Conservation (phyloP, 2,113 vertebrate species). For the Morone saxatilis region DNA sequence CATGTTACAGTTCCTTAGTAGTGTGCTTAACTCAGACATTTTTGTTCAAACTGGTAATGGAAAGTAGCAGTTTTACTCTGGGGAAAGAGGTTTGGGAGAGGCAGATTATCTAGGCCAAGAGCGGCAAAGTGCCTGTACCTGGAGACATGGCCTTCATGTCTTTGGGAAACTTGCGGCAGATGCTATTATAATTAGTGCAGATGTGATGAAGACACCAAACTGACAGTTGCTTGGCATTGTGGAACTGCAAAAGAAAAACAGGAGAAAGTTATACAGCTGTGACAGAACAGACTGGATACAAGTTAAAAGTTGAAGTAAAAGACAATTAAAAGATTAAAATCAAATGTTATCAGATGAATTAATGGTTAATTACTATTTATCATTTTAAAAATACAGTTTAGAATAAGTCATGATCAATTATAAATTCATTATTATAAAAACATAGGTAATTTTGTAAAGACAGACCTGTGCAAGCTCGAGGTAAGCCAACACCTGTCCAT, state of each 20-base stretch:
- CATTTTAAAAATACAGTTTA: neutral
- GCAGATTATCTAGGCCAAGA: slow-evolving; percentile 3
- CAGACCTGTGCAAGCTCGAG: slow-evolving; percentile 92
- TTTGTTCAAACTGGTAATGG: neutral
- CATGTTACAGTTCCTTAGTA: neutral
- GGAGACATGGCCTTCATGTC: slow-evolving; percentile 92
- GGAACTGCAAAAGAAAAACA: slow-evolving; percentile 82
- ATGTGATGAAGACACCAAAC: slow-evolving; percentile 93
- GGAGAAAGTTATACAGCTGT: neutral
- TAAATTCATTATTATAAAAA: neutral
- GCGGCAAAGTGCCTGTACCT: slow-evolving; percentile 78
- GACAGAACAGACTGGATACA: neutral
- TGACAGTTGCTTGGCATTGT: slow-evolving; percentile 90
- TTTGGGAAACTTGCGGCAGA: slow-evolving; percentile 92
- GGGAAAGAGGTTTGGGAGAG: neutral
- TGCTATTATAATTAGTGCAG: slow-evolving; percentile 93
- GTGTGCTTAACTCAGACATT: no score
- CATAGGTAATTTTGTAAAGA: neutral
- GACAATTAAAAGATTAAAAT: neutral
- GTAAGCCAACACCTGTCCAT: slow-evolving; percentile 90
- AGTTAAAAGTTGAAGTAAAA: neutral
- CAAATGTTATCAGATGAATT: neutral
- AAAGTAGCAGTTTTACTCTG: neutral
- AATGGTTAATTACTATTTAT: neutral
- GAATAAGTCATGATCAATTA: neutral